phyloP scores from a whole-genome alignment of 1,140 invertebrate species.

The Belonocnema kinseyi region DNA sequence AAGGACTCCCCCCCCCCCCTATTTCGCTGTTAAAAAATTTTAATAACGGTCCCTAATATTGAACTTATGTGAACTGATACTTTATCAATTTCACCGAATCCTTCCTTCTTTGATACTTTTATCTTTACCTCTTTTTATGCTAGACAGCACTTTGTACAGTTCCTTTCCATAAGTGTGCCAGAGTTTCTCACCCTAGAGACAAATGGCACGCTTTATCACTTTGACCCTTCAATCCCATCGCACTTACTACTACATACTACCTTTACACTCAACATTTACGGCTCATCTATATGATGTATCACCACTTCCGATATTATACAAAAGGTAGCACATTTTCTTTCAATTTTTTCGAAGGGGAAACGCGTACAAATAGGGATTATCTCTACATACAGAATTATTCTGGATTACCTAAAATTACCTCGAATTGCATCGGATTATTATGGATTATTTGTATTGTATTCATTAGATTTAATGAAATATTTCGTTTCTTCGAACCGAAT shows the following conservation, averaged over 20 bases:
- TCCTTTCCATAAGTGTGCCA: slow-evolving; percentile 37
- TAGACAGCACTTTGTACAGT: slow-evolving; percentile 35
- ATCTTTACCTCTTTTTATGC: not conserved
- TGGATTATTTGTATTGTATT: too few relatives aligned
- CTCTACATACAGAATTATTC: too few relatives aligned
- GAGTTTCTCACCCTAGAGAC: slow-evolving; percentile 43
- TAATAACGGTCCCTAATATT: too few relatives aligned
- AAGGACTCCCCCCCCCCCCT: too few relatives aligned
- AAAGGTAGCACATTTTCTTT: slow-evolving; percentile 4
- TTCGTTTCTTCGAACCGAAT: too few relatives aligned
- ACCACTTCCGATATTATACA: slow-evolving; percentile 48
- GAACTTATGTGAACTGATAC: not conserved
- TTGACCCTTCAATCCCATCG: slow-evolving; percentile 54
- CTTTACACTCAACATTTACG: slow-evolving; percentile 42
- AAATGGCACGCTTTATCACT: slow-evolving; percentile 55
- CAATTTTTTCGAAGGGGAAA: too few relatives aligned
- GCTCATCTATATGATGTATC: slow-evolving; percentile 52
- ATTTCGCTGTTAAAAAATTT: too few relatives aligned
- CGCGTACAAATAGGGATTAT: too few relatives aligned
- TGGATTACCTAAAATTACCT: too few relatives aligned
- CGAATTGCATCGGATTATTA: too few relatives aligned
- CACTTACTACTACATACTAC: slow-evolving; percentile 38
- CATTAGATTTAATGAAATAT: too few relatives aligned
- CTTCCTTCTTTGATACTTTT: slow-evolving; percentile 4
- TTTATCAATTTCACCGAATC: not conserved